These are phyloP conservation scores for Apeira syringaria DNA, from an alignment of 2,888 invertebrate species.

Conservation along the genomic window DNA sequence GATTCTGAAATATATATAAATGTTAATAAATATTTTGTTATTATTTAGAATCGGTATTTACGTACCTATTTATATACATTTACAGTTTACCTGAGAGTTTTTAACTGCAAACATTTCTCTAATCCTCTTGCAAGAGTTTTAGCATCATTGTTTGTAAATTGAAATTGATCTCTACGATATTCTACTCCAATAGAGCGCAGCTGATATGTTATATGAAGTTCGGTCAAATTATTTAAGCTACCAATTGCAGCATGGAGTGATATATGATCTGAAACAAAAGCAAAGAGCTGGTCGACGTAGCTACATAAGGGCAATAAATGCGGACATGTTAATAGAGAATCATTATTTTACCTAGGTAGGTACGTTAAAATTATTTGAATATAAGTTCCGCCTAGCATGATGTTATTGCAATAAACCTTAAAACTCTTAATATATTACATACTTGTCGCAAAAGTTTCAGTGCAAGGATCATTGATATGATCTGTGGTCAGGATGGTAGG, in stretches of 20 bases:
- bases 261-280: constrained; percentile 67
- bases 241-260: constrained; percentile 76
- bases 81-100: constrained; percentile 53
- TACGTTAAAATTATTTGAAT: too few relatives aligned
- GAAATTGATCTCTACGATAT: constrained; percentile 74
- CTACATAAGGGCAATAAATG: too few relatives aligned
- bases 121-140: constrained; percentile 69
- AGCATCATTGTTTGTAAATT: constrained; percentile 76
- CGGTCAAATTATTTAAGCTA: constrained; percentile 65
- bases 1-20: constrained; percentile 45
- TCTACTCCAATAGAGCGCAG: constrained; percentile 58
- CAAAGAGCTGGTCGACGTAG: too few relatives aligned
- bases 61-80: neutral
- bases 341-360: too few relatives aligned
- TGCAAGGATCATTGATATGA: too few relatives aligned
- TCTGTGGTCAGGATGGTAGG: too few relatives aligned
- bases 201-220: constrained; percentile 72
- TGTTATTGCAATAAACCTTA: too few relatives aligned
- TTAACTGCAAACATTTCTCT: constrained; percentile 65
- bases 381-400: too few relatives aligned
- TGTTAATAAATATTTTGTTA: neutral
- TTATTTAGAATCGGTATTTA: neutral
- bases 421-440: too few relatives aligned
- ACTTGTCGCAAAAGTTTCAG: too few relatives aligned
- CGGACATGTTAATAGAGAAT: too few relatives aligned